These are phyloP conservation scores for Tiliqua scincoides DNA, from an alignment of 2,113 vertebrate genomes.

Conservation along the genomic window DNA sequence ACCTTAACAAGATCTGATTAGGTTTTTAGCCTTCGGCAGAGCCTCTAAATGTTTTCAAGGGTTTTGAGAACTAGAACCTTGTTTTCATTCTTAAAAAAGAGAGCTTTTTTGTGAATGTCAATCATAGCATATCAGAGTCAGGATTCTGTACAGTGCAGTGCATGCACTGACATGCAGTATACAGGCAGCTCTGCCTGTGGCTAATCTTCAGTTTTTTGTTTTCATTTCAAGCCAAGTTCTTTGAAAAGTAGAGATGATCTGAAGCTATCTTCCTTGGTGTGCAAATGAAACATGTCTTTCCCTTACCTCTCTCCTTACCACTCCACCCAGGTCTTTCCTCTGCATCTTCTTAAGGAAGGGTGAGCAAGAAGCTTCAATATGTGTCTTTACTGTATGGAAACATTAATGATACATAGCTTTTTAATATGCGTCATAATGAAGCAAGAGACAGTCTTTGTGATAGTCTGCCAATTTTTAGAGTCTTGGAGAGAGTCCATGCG, in stretches of 20 bases:
- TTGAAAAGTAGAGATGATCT: background rate
- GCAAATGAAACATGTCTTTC: background rate
- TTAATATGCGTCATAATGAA: background rate
- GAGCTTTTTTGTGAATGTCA: background rate
- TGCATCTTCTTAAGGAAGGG: background rate
- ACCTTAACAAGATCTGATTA: background rate
- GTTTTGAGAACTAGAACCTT: background rate
- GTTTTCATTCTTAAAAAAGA: background rate
- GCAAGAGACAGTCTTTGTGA: background rate
- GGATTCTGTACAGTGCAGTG: background rate
- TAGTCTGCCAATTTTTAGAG: conserved; percentile 26
- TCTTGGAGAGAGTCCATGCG: background rate
- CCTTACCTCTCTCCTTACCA: background rate
- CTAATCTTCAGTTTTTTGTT: too few relatives aligned
- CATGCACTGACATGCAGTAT: background rate
- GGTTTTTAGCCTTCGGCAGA: background rate
- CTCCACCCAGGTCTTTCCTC: background rate
- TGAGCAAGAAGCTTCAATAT: background rate
- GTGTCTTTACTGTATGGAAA: background rate
- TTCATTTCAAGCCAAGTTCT: background rate
- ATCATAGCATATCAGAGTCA: background rate
- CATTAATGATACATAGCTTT: background rate
- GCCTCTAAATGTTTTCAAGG: background rate
- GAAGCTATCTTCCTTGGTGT: background rate
- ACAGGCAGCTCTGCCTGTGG: background rate